A percentile compares a stretch with the other conserved stretches of the same genome.
phyloP scores from a whole-genome alignment of 2,797 vertebrate species.

The Taeniopygia guttata region DNA sequence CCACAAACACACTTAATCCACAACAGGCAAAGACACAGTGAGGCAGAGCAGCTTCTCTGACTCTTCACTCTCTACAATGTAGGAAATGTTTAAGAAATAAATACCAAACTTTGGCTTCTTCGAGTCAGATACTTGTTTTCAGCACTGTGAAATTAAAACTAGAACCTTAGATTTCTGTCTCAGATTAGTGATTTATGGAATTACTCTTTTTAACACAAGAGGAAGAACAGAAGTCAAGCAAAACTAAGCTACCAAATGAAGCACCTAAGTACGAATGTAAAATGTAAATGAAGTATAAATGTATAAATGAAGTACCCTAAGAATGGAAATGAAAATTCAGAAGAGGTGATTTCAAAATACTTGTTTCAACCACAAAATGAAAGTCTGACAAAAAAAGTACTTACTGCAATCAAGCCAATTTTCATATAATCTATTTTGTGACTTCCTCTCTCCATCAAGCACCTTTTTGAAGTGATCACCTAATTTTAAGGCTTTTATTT shows the following conservation, averaged over 20 bases:
- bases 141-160: not conserved
- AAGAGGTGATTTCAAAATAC: not conserved
- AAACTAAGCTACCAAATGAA: not conserved
- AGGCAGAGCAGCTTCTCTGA: not conserved
- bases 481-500: not conserved
- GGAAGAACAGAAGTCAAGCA: not conserved
- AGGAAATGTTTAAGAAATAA: not conserved
- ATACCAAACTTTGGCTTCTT: not conserved
- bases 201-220: not conserved
- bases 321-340: not conserved
- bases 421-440: not conserved
- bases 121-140: not conserved
- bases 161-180: not conserved
- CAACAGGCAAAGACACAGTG: not conserved
- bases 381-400: not conserved
- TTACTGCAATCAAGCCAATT: not conserved
- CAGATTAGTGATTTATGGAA: not conserved
- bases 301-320: not conserved
- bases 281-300: not conserved
- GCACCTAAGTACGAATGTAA: not conserved
- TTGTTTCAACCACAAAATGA: not conserved
- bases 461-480: not conserved
- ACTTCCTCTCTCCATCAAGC: not conserved
- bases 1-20: not conserved
- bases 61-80: accelerated